A percentile compares a stretch with the other conserved stretches of the same genome.
These are phyloP conservation scores for Tachuris rubrigastra DNA, from an alignment of 2,113 vertebrate species.

Conservation along the genomic window DNA sequence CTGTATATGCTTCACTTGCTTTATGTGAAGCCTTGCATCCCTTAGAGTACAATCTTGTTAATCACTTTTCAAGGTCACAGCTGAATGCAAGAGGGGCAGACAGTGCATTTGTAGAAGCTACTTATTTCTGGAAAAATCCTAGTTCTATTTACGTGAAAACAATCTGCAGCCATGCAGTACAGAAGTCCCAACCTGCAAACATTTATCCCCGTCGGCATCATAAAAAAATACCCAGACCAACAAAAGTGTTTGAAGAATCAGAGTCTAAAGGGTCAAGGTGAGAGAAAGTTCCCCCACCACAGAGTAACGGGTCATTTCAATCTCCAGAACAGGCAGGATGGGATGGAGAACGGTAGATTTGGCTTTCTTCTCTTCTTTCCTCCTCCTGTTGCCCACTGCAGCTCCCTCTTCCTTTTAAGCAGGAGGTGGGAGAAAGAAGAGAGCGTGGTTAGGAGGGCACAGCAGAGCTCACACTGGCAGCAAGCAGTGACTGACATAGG, in stretches of 20 bases:
- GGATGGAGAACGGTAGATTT: background rate
- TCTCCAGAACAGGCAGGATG: background rate
- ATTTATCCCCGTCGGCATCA: background rate
- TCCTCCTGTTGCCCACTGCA: background rate
- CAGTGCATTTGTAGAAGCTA: background rate
- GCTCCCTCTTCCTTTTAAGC: background rate
- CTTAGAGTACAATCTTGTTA: constrained; percentile 18
- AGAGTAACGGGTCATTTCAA: background rate
- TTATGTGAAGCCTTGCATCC: constrained; percentile 4
- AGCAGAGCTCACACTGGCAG: background rate
- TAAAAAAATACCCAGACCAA: background rate
- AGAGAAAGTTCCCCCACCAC: background rate
- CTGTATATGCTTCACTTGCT: constrained; percentile 38
- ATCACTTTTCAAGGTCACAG: constrained; percentile 53
- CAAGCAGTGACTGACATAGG: background rate
- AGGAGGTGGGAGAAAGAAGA: background rate
- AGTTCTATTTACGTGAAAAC: background rate
- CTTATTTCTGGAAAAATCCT: background rate
- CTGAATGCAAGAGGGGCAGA: background rate
- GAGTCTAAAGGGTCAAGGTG: background rate
- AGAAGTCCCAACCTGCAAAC: background rate
- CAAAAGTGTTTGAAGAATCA: background rate
- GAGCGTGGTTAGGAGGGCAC: background rate
- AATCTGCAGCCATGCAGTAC: background rate
- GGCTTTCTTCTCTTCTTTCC: background rate